Base-by-base conservation (phyloP, 2,797 vertebrate species). In the Acipenser transmontanus region DNA sequence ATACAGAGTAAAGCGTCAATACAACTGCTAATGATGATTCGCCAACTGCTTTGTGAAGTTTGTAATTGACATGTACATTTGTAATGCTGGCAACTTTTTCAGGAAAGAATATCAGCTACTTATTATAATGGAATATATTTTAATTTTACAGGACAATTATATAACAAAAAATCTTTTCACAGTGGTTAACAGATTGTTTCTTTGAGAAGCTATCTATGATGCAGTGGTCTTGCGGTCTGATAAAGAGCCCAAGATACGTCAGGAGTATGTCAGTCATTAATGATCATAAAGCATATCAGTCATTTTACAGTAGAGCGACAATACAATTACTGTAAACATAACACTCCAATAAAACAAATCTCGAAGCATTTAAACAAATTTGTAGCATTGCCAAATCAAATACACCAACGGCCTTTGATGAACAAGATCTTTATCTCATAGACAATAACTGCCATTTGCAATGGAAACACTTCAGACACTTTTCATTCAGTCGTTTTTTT, bases 271-370 rank as follows among this genome's bases (percentile, higher is more conserved):
- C 81, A 73, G 70, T 72, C 69, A 69, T 73, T 72, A 69, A 78
- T 76, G 73, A 76, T 73, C 72, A 74, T 66, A 73, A 76, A 71
- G 77, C 73, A 72, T 76, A 84, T 84, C 83, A 76, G 83, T 85
- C 81, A 78, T 77, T 73, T 74, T 76, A 77, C 79, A 71, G 67
- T 77, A 78, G 75, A 79, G 74, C 13, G 65, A 75, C 67, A 74
- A 72, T 74, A 71, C 71, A 80, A 83, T 84, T 80, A 81, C 80
- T 84, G 34, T 57, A 57, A 57, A n/a, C 54, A 3, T 57, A n/a
- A 11, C 14, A 13, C 12, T 57, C 14, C 54, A 57, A 11, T 6
- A 57, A 13, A 57, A 57, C 54, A 11, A 57, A n/a, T 57, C 12
- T 57, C 2, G 11, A 57, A 52, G 12, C 50, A 8, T 34, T 3